Percentiles rank a stretch among this genome's conserved stretches.
These are phyloP conservation scores for Pandemis cinnamomeana DNA, from an alignment of 2,888 invertebrate genomes.

Conservation along the genomic window DNA sequence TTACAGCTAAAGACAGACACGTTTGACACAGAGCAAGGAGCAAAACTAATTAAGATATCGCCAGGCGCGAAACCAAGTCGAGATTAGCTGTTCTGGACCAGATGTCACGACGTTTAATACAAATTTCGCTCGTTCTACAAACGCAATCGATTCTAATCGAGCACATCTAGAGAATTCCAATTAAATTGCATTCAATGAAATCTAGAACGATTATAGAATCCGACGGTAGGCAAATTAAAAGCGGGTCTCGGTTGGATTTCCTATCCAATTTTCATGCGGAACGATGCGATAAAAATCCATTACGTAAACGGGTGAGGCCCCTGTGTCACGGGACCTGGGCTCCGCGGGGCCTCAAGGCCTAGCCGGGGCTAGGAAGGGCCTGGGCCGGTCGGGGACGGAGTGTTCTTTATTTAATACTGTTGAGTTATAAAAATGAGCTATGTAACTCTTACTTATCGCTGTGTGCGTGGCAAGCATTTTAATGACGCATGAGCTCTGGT, in stretches of 20 bases:
- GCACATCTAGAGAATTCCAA: conserved; percentile 68
- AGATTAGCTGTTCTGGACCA: conserved; percentile 38
- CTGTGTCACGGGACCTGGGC: conserved; percentile 53
- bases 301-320: conserved; percentile 67
- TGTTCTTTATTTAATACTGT: conserved; percentile 16
- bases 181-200: conserved; percentile 81
- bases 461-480: not conserved
- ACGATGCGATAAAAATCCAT: conserved; percentile 79
- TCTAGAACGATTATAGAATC: conserved; percentile 79
- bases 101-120: conserved; percentile 42
- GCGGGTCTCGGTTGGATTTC: conserved; percentile 72
- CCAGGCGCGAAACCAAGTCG: conserved; percentile 32
- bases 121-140: conserved; percentile 53
- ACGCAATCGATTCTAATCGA: conserved; percentile 67
- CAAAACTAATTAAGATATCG: conserved; percentile 36
- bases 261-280: conserved; percentile 77
- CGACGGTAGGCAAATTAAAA: conserved; percentile 79
- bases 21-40: conserved; percentile 15
- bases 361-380: conserved; percentile 51
- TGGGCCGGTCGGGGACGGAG: conserved; percentile 29
- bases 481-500: not conserved
- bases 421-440: conserved; percentile 7
- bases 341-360: conserved; percentile 49
- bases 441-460: not conserved
- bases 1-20: not conserved